These are phyloP conservation scores for Hypotaenidia philippensis DNA, from an alignment of 2,797 vertebrate genomes.

Conservation along the genomic window DNA sequence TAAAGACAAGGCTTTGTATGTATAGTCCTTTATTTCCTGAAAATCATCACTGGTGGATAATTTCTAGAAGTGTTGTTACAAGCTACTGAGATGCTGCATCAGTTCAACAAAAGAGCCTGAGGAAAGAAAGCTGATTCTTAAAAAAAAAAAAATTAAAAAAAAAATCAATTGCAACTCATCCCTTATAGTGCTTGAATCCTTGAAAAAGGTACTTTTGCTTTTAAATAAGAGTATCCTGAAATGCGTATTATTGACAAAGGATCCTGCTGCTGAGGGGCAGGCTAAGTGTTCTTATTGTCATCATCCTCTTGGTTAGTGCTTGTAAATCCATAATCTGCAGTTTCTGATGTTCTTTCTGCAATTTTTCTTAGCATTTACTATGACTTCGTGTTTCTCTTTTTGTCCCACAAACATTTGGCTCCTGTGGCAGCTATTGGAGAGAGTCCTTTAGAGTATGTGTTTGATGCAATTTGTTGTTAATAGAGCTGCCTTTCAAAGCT, in stretches of 20 bases:
- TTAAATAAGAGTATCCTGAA: background rate
- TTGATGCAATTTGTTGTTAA: background rate
- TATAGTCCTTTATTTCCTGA: background rate
- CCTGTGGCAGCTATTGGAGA: background rate
- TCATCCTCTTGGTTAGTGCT: background rate
- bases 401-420: background rate
- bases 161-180: background rate
- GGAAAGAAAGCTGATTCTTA: background rate
- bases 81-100: background rate
- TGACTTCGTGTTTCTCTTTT: background rate
- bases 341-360: background rate
- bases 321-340: background rate
- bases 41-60: background rate
- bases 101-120: background rate
- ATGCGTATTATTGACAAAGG: background rate
- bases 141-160: background rate
- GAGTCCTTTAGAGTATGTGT: background rate
- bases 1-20: background rate
- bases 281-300: background rate
- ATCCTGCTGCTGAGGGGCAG: background rate
- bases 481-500: background rate
- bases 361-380: background rate
- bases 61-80: slow-evolving; percentile 25
- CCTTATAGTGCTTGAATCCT: background rate
- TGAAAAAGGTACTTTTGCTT: background rate